phyloP scores from a whole-genome alignment of 2,888 invertebrate genomes.

The Orchestes rusci region DNA sequence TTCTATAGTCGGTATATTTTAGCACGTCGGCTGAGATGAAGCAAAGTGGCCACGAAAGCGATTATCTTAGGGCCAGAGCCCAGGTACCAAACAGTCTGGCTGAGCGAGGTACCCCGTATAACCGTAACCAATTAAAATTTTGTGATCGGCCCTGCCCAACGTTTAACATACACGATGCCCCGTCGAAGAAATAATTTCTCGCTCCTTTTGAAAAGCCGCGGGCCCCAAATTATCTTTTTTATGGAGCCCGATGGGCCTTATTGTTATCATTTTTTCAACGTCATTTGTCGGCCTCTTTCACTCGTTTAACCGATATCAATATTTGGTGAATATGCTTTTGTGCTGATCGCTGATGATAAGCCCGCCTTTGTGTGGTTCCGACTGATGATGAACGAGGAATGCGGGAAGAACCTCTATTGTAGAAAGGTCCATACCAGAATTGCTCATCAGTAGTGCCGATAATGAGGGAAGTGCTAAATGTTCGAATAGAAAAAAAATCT shows the following conservation, averaged over 20 bases:
- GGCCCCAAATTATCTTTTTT: slow-evolving; percentile 33
- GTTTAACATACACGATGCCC: slow-evolving; percentile 31
- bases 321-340: slow-evolving; percentile 22
- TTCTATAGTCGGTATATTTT: no score
- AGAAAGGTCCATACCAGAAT: no score
- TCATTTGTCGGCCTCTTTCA: slow-evolving; percentile 20
- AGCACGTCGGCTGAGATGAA: no score
- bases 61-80: no score
- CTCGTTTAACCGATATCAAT: slow-evolving; percentile 19
- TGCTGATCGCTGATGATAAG: no score
- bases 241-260: slow-evolving; percentile 24
- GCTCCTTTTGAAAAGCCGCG: slow-evolving; percentile 21
- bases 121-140: slow-evolving; percentile 35
- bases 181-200: slow-evolving; percentile 24
- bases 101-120: slow-evolving; percentile 19
- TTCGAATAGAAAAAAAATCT: no score
- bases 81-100: slow-evolving; percentile 25
- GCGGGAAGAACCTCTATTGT: no score
- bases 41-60: no score
- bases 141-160: slow-evolving; percentile 33
- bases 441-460: no score
- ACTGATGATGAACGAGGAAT: no score
- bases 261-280: slow-evolving; percentile 20
- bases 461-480: no score
- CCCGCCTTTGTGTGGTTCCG: no score